A percentile compares a stretch with the other conserved stretches of the same genome.
Conservation (phyloP, 2,113 vertebrate species). For the Corythornis madagascariensis region DNA sequence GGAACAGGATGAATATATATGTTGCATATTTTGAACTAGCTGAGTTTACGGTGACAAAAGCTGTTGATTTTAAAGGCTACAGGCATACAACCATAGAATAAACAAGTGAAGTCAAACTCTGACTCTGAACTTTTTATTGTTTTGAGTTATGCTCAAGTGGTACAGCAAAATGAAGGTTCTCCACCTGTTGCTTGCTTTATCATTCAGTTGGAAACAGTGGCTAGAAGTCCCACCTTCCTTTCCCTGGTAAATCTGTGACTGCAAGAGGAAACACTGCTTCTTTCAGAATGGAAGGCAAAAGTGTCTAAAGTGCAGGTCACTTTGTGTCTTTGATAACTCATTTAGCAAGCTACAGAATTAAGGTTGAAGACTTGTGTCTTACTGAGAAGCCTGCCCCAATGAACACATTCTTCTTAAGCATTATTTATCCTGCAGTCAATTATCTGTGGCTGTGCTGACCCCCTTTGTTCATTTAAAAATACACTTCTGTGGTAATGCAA, state of each 20-base stretch:
- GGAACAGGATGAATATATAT: not conserved
- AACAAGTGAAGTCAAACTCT: not conserved
- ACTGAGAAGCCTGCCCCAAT: not conserved
- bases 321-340: not conserved
- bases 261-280: not conserved
- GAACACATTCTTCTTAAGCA: not conserved
- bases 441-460: not conserved
- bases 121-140: not conserved
- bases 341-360: not conserved
- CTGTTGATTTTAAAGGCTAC: not conserved
- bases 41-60: not conserved
- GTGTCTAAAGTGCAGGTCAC: not conserved
- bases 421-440: slow-evolving; percentile 1
- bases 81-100: not conserved
- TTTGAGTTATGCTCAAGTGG: not conserved
- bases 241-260: not conserved
- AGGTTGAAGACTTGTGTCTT: not conserved
- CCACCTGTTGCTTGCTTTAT: not conserved
- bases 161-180: not conserved
- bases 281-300: not conserved
- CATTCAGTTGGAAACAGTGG: not conserved
- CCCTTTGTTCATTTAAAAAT: not conserved
- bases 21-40: not conserved
- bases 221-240: not conserved
- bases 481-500: not conserved